Evolutionary conservation across 2,113 vertebrate genomes (phyloP).

Genomic region (Motacilla tschutschensis): DNA sequence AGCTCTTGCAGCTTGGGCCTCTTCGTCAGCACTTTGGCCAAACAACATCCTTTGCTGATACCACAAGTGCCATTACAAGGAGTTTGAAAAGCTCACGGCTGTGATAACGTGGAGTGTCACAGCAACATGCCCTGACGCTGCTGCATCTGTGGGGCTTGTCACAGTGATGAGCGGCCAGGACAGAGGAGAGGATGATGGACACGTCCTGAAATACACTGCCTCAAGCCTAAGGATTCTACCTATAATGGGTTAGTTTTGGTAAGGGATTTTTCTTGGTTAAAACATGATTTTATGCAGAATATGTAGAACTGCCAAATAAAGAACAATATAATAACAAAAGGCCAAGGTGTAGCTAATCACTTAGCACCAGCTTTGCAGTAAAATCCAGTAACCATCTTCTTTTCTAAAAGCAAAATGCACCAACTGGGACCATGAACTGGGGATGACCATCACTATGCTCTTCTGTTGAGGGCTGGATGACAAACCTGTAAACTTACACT

Average conservation of each 20-base stretch:
- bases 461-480: not conserved
- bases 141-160: fast-evolving
- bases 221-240: not conserved
- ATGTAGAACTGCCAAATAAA: not conserved
- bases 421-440: not conserved
- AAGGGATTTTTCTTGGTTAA: not conserved
- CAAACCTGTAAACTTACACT: not conserved
- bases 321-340: not conserved
- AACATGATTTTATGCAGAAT: not conserved
- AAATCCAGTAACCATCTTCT: not conserved
- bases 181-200: fast-evolving
- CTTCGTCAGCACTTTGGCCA: not conserved
- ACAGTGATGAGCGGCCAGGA: fast-evolving
- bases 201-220: not conserved
- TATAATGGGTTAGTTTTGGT: not conserved
- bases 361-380: not conserved
- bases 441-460: not conserved
- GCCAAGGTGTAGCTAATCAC: not conserved
- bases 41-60: not conserved
- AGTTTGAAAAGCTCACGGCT: not conserved
- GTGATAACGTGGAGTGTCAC: not conserved
- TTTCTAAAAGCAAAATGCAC: not conserved
- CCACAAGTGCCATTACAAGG: not conserved
- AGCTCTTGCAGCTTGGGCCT: not conserved
- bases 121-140: fast-evolving